Percentiles rank a stretch among this genome's conserved stretches.
These are phyloP conservation scores for Triops cancriformis DNA, from an alignment of 1,140 invertebrate species.

Conservation along the genomic window DNA sequence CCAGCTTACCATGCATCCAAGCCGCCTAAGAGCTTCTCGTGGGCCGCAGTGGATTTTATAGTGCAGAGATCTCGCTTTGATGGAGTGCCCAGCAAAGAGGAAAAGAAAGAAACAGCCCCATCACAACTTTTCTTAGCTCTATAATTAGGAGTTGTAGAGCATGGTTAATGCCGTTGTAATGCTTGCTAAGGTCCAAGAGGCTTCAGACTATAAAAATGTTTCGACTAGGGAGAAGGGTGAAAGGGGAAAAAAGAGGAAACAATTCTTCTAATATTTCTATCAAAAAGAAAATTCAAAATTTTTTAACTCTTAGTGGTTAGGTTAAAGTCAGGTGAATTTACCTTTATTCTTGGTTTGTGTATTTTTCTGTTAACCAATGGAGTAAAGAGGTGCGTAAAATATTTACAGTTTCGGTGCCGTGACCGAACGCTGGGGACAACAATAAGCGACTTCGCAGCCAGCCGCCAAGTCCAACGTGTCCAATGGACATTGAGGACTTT, in stretches of 20 bases:
- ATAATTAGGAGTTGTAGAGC: conserved; percentile 10
- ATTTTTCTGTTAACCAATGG: neutral
- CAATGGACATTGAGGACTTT: neutral
- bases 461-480: neutral
- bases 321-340: neutral
- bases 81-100: neutral
- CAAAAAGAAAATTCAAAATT: neutral
- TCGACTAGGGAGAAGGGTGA: neutral
- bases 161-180: neutral
- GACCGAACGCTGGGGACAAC: neutral
- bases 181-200: neutral
- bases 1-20: neutral
- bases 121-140: conserved; percentile 1
- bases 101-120: conserved; percentile 10
- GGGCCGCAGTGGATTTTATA: neutral
- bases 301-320: neutral
- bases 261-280: neutral
- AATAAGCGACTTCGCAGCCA: neutral
- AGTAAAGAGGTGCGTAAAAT: too few relatives aligned
- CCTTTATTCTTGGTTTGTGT: neutral
- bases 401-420: too few relatives aligned
- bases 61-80: neutral
- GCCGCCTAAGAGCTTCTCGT: neutral
- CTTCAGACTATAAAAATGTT: neutral
- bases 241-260: neutral